Conservation (phyloP, 2,797 vertebrate genomes). For the Petrocephalus sullivani region DNA sequence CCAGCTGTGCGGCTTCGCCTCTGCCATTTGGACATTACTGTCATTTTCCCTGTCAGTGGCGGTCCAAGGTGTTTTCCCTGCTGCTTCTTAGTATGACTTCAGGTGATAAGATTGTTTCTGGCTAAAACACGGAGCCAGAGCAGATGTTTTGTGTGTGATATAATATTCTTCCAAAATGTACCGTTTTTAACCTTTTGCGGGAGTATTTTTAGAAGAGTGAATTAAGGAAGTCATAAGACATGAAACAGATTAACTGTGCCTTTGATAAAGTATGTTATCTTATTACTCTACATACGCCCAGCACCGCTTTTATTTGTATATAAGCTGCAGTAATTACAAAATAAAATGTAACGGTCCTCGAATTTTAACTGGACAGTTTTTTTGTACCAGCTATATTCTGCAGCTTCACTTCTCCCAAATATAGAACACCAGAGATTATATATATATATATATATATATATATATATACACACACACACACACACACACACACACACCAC, state of each 20-base stretch:
- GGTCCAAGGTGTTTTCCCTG: neutral
- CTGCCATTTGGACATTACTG: neutral
- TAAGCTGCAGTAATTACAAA: neutral
- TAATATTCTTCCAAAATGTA: neutral
- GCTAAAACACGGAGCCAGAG: neutral
- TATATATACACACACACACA: too few relatives aligned
- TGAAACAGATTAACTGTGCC: neutral
- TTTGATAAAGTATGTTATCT: neutral
- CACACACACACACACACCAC: too few relatives aligned
- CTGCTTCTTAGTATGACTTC: neutral
- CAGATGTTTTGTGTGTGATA: constrained; percentile 1
- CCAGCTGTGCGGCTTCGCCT: neutral
- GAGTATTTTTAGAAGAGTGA: neutral
- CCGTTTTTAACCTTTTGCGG: neutral
- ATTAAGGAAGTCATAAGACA: neutral
- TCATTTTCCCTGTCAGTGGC: neutral
- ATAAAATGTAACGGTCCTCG: neutral
- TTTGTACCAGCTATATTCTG: neutral
- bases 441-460: neutral
- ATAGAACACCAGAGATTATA: neutral
- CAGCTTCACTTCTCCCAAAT: neutral
- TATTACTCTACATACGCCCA: neutral
- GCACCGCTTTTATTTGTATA: neutral
- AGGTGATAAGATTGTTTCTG: neutral
- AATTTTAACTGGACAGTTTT: neutral